These are phyloP conservation scores for Tenthredo amoena DNA, from an alignment of 2,888 invertebrate genomes.

Conservation along the genomic window DNA sequence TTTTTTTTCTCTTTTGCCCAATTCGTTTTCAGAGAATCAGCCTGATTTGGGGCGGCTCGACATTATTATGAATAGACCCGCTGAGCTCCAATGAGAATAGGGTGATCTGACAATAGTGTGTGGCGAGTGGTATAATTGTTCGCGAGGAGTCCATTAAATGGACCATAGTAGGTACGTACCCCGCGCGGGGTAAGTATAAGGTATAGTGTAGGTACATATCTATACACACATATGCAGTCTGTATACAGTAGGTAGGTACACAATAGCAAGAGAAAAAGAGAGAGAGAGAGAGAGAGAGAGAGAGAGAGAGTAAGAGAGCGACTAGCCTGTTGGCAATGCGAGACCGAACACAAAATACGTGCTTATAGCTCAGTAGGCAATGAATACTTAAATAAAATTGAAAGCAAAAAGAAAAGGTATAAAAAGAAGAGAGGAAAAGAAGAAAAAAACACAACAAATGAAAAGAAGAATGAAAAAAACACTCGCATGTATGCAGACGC, in stretches of 20 bases:
- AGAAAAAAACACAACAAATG: constrained; percentile 49
- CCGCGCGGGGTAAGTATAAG: not conserved
- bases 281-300: not conserved
- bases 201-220: not conserved
- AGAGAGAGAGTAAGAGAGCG: not conserved
- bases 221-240: not conserved
- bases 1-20: too few species aligned
- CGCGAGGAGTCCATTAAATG: constrained; percentile 66
- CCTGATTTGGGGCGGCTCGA: constrained; percentile 29
- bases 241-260: constrained; percentile 22
- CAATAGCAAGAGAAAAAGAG: constrained; percentile 6
- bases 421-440: constrained; percentile 46
- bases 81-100: constrained; percentile 44
- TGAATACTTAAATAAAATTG: constrained; percentile 33
- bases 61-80: constrained; percentile 40
- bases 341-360: constrained; percentile 64
- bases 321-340: constrained; percentile 61
- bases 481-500: constrained; percentile 61
- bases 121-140: constrained; percentile 64
- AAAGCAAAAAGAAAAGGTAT: constrained; percentile 11
- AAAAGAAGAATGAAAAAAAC: constrained; percentile 49
- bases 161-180: constrained; percentile 52
- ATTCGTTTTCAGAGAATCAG: constrained; percentile 1
- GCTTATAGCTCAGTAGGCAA: constrained; percentile 53
- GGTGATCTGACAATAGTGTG: constrained; percentile 55